Conservation (phyloP, 2,113 vertebrate species). For the Chascanopsetta lugubris region DNA sequence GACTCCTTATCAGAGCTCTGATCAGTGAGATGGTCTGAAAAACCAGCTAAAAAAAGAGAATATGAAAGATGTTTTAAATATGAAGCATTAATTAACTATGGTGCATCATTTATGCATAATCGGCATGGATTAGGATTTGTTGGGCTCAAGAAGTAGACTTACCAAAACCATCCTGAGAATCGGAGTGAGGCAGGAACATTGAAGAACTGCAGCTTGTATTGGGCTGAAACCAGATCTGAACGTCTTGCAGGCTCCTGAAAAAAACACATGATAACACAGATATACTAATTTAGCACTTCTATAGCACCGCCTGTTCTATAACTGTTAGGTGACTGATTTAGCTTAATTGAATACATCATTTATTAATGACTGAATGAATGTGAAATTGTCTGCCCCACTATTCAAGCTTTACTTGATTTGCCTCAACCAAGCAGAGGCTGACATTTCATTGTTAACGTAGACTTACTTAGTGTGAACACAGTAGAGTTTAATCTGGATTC, state of each 20-base stretch:
- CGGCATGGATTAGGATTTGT: background rate
- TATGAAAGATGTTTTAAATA: background rate
- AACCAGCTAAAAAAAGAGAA: constrained; percentile 74
- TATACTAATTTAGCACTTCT: background rate
- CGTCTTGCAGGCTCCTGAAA: constrained; percentile 91
- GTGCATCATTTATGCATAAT: background rate
- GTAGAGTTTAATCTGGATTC: constrained; percentile 96
- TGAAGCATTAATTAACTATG: background rate
- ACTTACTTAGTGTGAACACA: constrained; percentile 99
- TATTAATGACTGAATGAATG: no score
- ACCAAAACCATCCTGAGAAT: constrained; percentile 89
- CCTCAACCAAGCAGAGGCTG: background rate
- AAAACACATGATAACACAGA: constrained; percentile 28
- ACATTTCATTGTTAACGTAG: background rate
- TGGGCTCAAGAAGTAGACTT: constrained; percentile 50
- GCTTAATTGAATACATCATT: no score
- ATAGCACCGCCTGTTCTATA: background rate
- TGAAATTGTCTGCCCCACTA: no score
- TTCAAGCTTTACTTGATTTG: background rate
- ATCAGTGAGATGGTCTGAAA: constrained; percentile 88
- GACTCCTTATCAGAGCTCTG: constrained; percentile 88
- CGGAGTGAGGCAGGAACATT: constrained; percentile 79
- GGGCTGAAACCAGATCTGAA: constrained; percentile 98
- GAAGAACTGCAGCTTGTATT: constrained; percentile 80
- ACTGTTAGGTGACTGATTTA: no score